Conservation (phyloP, 1,140 invertebrate genomes). For the Bradynema listronoti region DNA sequence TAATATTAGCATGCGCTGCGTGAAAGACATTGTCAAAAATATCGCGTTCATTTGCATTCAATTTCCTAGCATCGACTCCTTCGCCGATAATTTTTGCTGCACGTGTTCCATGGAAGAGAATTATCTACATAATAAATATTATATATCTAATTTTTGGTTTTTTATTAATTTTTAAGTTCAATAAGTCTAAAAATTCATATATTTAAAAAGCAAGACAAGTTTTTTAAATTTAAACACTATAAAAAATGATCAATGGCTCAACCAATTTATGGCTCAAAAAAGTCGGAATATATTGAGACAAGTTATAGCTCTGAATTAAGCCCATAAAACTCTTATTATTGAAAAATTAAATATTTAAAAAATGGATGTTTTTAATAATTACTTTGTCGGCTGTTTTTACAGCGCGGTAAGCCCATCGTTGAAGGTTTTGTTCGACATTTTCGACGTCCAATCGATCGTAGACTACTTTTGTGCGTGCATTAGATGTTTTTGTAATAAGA, state of each 20-base stretch:
- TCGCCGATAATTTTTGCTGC: constrained; percentile 8
- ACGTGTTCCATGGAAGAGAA: constrained; percentile 23
- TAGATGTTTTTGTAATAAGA: not conserved
- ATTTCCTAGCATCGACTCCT: constrained; percentile 3
- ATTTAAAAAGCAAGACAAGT: not conserved
- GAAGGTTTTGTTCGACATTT: constrained; percentile 18
- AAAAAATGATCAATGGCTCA: not conserved
- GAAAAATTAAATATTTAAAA: not conserved
- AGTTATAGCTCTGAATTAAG: not conserved
- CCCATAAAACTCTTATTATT: not conserved
- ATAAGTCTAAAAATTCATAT: not conserved
- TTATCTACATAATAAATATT: constrained; percentile 16
- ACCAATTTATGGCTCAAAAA: not conserved
- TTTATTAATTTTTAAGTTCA: not conserved
- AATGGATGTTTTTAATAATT: not conserved
- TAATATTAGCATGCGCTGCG: constrained; percentile 8
- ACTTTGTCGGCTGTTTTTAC: constrained; percentile 23
- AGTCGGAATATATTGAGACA: not conserved
- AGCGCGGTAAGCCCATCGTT: constrained; percentile 24
- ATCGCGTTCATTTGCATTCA: constrained; percentile 11
- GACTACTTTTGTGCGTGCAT: not conserved
- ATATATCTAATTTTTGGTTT: not conserved
- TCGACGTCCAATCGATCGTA: constrained; percentile 14
- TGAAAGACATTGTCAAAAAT: constrained; percentile 30
- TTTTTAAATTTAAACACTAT: not conserved